Evolutionary conservation across 2,113 vertebrate genomes (phyloP), one percentile per base, ranked within the genome.

Genomic region (Phyllostomus hastatus): DNA sequence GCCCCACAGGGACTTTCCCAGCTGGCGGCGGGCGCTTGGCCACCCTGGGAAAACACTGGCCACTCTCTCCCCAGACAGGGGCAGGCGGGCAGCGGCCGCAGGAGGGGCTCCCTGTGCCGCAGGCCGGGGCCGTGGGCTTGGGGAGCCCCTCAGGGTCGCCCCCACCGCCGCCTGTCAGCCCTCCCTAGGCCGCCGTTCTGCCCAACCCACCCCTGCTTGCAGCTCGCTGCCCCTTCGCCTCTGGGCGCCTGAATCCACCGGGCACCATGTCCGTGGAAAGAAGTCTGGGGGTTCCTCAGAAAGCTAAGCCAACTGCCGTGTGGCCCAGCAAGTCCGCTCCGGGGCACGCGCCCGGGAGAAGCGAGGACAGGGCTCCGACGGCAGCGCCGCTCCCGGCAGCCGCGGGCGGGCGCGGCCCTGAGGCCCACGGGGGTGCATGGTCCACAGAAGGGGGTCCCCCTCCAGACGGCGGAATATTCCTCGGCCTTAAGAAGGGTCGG

Each of bases 41-140:
- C 0, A 4, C 33, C 94, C 96, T 95, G 97, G 96, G 85, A 95
- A 96, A 96, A 85, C 95, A 96, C 94, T 22, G 84, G 10, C 57
- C 28, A 3, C 19, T 16, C 33, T 54, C 83, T 50, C 35, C 28
- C 28, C 16, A 19, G 82, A 38, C 43, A 64, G 48, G 61, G 66
- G 69, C 28, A 3, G 48, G 54, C 2, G 10, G 64, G 66, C 33
- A 0, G 19, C 1, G 7, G 66, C 4, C 57, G 57, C 17, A 69
- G 80, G 41, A 7, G 57, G 26, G 7, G 0, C 76, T 20, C 31
- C 2, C 46, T 0, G 9, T 0, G 10, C 10, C 0, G 52, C 50
- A 12, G 52, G 46, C 88, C 50, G 43, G 78, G 46, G 66, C 50
- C 4, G 0, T 2, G 43, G 17, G 33, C 78, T 91, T 11, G 7